Percentiles rank a stretch among this genome's conserved stretches.
Evolutionary conservation across 2,797 vertebrate genomes (phyloP).

Genomic region (Cynopterus sphinx): DNA sequence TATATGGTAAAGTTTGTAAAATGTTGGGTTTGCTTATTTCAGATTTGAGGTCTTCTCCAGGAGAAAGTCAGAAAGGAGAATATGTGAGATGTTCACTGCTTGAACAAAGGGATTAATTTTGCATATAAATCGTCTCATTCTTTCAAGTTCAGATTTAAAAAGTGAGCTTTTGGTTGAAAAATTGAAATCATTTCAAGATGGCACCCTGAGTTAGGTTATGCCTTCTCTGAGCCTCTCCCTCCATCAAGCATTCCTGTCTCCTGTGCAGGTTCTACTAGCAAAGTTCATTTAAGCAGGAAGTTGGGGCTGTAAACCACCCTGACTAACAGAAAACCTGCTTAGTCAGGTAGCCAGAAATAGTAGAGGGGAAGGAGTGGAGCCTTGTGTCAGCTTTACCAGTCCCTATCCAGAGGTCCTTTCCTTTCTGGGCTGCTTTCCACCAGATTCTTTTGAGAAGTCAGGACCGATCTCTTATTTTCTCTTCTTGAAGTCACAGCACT

Average conservation of each 20-base stretch:
- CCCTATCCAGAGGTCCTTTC: background rate
- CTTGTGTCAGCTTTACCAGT: background rate
- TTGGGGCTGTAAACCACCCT: background rate
- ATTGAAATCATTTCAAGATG: constrained; percentile 6
- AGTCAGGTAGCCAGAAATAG: background rate
- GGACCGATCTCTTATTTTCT: background rate
- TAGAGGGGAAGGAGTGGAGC: too few species aligned
- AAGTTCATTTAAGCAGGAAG: background rate
- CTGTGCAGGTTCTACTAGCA: background rate
- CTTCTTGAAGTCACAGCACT: background rate
- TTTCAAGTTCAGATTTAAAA: constrained; percentile 53
- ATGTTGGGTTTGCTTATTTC: background rate
- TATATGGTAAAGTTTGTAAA: background rate
- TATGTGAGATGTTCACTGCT: background rate
- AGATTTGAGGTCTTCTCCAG: background rate
- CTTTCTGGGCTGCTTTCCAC: background rate
- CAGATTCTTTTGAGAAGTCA: background rate
- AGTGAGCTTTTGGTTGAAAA: background rate
- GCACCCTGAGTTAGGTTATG: background rate
- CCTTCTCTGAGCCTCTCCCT: background rate
- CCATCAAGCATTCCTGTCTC: background rate
- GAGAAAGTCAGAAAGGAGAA: constrained; percentile 33
- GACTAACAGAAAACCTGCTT: background rate
- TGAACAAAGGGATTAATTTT: background rate
- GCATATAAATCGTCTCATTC: background rate